Evolutionary conservation across 2,888 invertebrate genomes (phyloP).

Genomic region (Axea sp.): DNA sequence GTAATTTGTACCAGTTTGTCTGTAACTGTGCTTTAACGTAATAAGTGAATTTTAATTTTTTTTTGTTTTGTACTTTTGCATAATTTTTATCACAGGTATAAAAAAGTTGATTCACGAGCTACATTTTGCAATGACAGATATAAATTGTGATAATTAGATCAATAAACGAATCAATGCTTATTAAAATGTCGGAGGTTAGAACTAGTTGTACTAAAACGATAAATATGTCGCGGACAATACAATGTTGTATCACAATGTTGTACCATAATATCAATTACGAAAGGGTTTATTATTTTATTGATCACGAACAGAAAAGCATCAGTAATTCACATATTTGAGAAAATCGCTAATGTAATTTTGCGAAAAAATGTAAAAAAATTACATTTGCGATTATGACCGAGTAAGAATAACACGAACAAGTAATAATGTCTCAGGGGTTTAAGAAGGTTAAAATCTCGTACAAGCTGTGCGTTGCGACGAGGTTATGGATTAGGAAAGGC

Average conservation of each 20-base stretch:
- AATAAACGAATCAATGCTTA: constrained; percentile 33
- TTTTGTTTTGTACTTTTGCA: no score
- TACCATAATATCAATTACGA: no score
- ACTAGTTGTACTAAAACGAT: constrained; percentile 22
- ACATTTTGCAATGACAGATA: constrained; percentile 26
- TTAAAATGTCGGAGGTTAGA: not conserved
- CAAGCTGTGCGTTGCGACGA: constrained; percentile 13
- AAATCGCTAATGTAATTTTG: no score
- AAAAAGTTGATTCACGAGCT: no score
- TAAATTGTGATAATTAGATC: constrained; percentile 47
- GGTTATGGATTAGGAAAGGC: constrained; percentile 29
- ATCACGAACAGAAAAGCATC: constrained; percentile 8
- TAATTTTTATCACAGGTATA: no score
- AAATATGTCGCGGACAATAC: constrained; percentile 2
- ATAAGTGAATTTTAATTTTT: no score
- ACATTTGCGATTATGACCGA: constrained; percentile 32
- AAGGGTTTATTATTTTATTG: no score
- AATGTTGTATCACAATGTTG: constrained; percentile 35
- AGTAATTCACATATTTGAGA: constrained; percentile 37
- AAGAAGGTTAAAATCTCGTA: constrained; percentile 37
- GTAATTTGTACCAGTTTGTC: no score
- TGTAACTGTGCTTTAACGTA: no score
- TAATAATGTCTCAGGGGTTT: constrained; percentile 9
- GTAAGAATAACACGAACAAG: not conserved
- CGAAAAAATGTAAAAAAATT: no score